Percentiles rank a stretch among this genome's conserved stretches.
Conservation (phyloP, 2,113 vertebrate species). For the Mesitornis unicolor region DNA sequence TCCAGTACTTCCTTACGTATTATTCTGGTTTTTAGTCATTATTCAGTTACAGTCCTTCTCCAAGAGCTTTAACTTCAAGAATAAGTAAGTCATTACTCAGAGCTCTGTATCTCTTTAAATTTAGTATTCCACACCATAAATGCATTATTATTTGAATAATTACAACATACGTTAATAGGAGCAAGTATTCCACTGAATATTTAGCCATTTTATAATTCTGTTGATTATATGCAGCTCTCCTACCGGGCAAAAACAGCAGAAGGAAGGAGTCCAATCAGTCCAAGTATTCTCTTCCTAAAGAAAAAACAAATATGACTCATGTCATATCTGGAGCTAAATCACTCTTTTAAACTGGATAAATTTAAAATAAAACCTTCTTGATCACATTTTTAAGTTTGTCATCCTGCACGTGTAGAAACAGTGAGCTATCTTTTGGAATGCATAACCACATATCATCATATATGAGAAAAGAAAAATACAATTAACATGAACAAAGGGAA, state of each 20-base stretch:
- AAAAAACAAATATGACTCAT: background rate
- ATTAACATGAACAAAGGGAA: background rate
- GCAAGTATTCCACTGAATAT: background rate
- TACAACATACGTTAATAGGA: background rate
- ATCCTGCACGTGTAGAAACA: background rate
- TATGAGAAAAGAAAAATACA: background rate
- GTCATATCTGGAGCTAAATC: background rate
- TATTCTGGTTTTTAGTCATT: background rate
- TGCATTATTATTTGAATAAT: background rate
- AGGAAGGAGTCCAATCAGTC: background rate
- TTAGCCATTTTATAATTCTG: background rate
- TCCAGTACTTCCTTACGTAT: background rate
- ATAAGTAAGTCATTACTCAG: background rate
- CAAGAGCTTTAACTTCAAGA: background rate
- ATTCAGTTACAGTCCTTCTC: background rate
- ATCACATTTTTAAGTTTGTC: background rate
- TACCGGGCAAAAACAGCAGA: background rate
- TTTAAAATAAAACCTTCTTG: background rate
- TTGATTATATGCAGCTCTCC: background rate
- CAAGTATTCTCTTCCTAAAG: background rate
- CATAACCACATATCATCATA: background rate
- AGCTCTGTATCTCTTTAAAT: background rate
- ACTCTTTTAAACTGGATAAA: background rate
- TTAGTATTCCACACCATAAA: background rate
- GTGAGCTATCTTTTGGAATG: background rate